Base-by-base conservation (phyloP, 2,113 vertebrate genomes). In the Leucopsar rothschildi region DNA sequence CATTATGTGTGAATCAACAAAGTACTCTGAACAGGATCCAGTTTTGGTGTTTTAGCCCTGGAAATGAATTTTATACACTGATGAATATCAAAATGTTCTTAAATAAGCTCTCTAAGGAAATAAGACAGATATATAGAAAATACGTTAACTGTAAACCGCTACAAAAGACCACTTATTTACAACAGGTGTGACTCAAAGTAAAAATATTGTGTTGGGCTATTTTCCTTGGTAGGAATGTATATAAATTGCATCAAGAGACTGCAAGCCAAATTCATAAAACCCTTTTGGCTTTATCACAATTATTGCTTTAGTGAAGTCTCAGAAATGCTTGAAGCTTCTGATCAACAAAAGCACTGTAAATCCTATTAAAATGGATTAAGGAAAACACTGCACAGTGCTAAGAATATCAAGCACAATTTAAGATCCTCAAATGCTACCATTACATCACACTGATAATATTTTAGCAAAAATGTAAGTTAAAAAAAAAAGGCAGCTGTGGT, bases 321-420 rank as follows among this genome's bases (percentile, higher is more conserved):
- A 82, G 73, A 84, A 94, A 90, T 4, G 56, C 89, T 93, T 93
- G 52, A 95, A 90, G 47, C 57, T 92, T 65, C 88, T 82, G 47
- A 97, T 97, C 66, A 95, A 92, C 94, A 96, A 44, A 69, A 17
- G 39, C 63, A 76, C 33, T 92, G 64, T 35, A 97, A 97, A 96
- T 95, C 95, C 83, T 88, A 92, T 91, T 96, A 93, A 82, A 95
- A 94, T 12, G 60, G 86, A 96, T 90, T 96, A 92, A 92, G 42
- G 40, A 42, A 96, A 97, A 93, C 50, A 75, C 10, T 92, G 55
- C 80, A 86, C 35, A 88, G 31, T 39, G 85, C 71, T 93, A 92
- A 92, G 88, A 79, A 92, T 61, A 93, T 31, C 75, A 70, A 93
- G 49, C 66, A 76, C 52, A 70, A 92, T 68, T 93, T 94, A 7